These are phyloP conservation scores for Moxostoma hubbsi DNA, from an alignment of 2,797 vertebrate species.

Conservation along the genomic window DNA sequence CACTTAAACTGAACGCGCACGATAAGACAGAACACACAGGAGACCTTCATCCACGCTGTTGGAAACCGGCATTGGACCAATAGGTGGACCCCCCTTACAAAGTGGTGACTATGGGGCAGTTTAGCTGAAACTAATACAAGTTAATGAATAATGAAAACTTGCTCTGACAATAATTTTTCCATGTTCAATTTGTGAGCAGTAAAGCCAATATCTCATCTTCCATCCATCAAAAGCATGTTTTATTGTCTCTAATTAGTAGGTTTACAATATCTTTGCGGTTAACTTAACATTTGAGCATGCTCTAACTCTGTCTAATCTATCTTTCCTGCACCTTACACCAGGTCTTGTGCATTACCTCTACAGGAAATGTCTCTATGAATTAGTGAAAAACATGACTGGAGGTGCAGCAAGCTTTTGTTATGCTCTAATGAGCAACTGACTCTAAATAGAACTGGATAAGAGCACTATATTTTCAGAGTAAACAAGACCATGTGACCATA, in stretches of 20 bases:
- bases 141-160: conserved; percentile 47
- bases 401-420: not conserved
- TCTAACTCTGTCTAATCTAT: not conserved
- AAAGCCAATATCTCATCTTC: not conserved
- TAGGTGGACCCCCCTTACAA: no score
- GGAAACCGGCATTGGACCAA: no score
- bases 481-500: not conserved
- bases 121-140: conserved; percentile 45
- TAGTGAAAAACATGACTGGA: no score
- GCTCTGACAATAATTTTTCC: conserved; percentile 26
- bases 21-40: no score
- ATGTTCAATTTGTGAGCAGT: not conserved
- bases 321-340: conserved; percentile 1
- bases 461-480: not conserved
- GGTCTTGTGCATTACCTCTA: not conserved
- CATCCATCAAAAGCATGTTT: not conserved
- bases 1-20: no score
- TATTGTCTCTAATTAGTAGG: not conserved
- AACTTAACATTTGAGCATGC: not conserved
- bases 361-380: not conserved
- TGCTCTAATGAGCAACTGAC: not conserved
- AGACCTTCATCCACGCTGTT: no score
- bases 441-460: not conserved
- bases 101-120: no score
- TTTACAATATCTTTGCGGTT: not conserved